These are phyloP conservation scores for Gobio gobio DNA, from an alignment of 2,113 vertebrate genomes.

Conservation along the genomic window DNA sequence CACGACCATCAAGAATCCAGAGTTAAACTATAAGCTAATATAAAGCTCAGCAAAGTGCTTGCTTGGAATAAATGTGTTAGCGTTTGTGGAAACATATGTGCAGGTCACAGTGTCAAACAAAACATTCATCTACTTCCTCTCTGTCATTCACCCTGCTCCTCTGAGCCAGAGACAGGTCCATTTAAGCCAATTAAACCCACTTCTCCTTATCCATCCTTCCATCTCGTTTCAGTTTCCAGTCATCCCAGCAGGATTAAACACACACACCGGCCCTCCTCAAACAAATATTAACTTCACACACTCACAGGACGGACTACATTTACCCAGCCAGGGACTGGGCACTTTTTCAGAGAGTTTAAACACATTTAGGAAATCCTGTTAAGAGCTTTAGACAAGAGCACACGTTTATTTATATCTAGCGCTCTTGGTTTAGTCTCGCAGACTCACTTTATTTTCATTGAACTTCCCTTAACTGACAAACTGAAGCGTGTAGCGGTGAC, in stretches of 20 bases:
- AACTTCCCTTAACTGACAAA: not conserved
- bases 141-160: constrained; percentile 10
- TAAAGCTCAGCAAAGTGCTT: not conserved
- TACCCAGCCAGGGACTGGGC: constrained; percentile 53
- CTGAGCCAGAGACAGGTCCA: constrained; percentile 33
- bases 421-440: constrained; percentile 8
- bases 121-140: constrained; percentile 46
- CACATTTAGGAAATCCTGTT: constrained; percentile 72
- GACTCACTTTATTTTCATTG: constrained; percentile 29
- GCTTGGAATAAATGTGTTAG: not conserved
- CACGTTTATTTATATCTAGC: constrained; percentile 15
- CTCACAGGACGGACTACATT: constrained; percentile 12
- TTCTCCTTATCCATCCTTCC: constrained; percentile 64
- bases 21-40: not conserved
- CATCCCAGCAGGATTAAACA: constrained; percentile 75
- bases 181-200: constrained; percentile 72
- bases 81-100: constrained; percentile 40
- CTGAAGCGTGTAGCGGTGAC: not conserved
- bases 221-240: constrained; percentile 53
- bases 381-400: constrained; percentile 39
- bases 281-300: constrained; percentile 71
- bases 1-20: not conserved
- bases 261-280: constrained; percentile 67
- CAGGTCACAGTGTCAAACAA: constrained; percentile 39
- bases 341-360: constrained; percentile 61